Conservation (phyloP, 2,797 vertebrate species). For the Psittacula echo region DNA sequence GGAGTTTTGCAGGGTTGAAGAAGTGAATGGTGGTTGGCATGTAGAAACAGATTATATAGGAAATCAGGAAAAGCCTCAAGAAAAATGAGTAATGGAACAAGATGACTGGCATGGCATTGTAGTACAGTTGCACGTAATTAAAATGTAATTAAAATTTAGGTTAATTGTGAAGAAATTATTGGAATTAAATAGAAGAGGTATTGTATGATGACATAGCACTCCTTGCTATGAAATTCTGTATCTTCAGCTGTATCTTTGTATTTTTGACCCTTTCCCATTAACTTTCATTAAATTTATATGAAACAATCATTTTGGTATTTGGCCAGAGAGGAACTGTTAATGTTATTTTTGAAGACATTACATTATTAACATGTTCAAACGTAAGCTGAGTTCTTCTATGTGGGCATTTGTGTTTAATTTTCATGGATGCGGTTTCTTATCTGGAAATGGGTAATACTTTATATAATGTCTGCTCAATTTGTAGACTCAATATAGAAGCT, state of each 20-base stretch:
- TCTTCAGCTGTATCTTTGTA: not conserved
- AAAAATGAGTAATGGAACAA: not conserved
- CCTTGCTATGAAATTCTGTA: not conserved
- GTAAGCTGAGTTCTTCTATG: not conserved
- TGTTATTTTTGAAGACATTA: not conserved
- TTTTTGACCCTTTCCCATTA: not conserved
- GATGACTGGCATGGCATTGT: not conserved
- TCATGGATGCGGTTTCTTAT: not conserved
- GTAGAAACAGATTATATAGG: not conserved
- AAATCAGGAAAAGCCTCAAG: not conserved
- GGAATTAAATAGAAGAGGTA: not conserved
- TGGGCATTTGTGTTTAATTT: not conserved
- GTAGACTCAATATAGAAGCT: not conserved
- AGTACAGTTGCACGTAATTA: not conserved
- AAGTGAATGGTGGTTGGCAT: not conserved
- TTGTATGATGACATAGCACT: not conserved
- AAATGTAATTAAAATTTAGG: not conserved
- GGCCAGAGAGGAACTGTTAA: not conserved
- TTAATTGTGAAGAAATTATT: not conserved
- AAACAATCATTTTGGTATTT: not conserved
- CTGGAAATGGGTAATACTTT: not conserved
- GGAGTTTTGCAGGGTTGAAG: not conserved
- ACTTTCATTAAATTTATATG: not conserved
- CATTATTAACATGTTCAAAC: not conserved
- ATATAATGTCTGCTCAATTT: not conserved